These are phyloP conservation scores for Polydrusus tereticollis DNA, from an alignment of 2,888 invertebrate genomes.

Conservation along the genomic window DNA sequence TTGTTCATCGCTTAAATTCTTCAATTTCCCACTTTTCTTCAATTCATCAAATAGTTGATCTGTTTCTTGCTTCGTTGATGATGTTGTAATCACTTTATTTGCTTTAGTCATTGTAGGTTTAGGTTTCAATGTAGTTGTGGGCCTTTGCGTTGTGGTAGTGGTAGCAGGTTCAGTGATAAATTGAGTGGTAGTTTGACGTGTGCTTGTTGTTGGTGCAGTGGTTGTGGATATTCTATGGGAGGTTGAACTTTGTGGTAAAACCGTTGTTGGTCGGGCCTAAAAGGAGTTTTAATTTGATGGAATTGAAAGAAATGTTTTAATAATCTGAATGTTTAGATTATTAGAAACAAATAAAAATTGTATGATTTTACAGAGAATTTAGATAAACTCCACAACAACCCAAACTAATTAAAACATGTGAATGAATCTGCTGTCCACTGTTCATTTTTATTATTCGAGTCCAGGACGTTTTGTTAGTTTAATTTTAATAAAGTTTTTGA, in stretches of 20 bases:
- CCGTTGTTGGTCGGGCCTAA: constrained; percentile 46
- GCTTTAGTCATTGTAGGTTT: constrained; percentile 39
- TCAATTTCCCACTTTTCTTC: constrained; percentile 54
- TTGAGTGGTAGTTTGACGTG: constrained; percentile 42
- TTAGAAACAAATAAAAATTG: background rate
- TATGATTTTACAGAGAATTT: background rate
- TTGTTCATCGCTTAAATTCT: constrained; percentile 63
- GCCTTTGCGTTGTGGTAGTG: constrained; percentile 28
- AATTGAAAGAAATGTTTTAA: background rate
- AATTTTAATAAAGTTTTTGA: too few species aligned
- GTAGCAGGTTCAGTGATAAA: constrained; percentile 26
- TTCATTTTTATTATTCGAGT: background rate
- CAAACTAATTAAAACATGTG: background rate
- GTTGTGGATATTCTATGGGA: constrained; percentile 23
- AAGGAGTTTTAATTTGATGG: constrained; percentile 10
- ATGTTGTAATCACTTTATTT: constrained; percentile 34
- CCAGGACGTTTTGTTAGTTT: too few species aligned
- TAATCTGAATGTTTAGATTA: background rate
- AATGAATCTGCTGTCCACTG: constrained; percentile 3
- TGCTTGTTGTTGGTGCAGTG: constrained; percentile 42
- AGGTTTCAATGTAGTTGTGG: constrained; percentile 31
- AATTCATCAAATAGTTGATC: constrained; percentile 42
- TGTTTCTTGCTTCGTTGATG: constrained; percentile 42
- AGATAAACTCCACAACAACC: background rate
- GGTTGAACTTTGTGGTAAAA: constrained; percentile 49